Base-by-base conservation (phyloP, 2,113 vertebrate genomes). In the Mustelus asterias region DNA sequence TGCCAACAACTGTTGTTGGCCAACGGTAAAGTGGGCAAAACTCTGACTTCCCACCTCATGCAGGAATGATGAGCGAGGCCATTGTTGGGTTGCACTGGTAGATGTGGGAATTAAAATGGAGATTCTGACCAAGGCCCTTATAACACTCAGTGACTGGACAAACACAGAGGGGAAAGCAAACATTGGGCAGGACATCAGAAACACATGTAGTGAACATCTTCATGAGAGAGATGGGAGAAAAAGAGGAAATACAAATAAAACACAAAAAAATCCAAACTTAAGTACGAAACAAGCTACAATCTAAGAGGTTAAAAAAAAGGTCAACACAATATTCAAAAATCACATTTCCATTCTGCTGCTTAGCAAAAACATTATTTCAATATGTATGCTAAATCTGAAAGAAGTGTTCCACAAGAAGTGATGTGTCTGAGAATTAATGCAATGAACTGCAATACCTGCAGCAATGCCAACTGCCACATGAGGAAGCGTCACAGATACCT, bases 401-500 rank as follows among this genome's bases (percentile, higher is more conserved):
- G 37, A n/a, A n/a, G 18, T 70, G 92, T 0, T 41, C 14, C 2
- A 37, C n/a, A 20, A 60, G 60, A 65, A 93, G n/a, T n/a, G n/a
- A 16, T 16, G 14, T 63, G 29, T n/a, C 60, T 67, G 60, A 70
- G 65, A 69, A 94, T 44, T 94, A 69, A 94, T 69, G 65, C 9
- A 37, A 94, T 94, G 26, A 67, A 44, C 67, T 48, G 41, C 20
- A 44, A 72, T 48, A 48, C 2, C 93, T 48, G 65, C 69, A 48
- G 93, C 65, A 70, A 22, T 14, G 37, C 22, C 41, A 72, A 95
- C 3, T 72, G 26, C 6, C 96, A 97, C 95, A 96, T 97, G 97
- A 97, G 96, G 97, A 96, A 94, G 48, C 37, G 44, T 94, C 1
- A 41, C 41, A 70, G 96, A 96, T 88, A 97, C 96, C 96, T 96